Conservation (phyloP, 2,113 vertebrate species). For the Gasterosteus aculeatus region DNA sequence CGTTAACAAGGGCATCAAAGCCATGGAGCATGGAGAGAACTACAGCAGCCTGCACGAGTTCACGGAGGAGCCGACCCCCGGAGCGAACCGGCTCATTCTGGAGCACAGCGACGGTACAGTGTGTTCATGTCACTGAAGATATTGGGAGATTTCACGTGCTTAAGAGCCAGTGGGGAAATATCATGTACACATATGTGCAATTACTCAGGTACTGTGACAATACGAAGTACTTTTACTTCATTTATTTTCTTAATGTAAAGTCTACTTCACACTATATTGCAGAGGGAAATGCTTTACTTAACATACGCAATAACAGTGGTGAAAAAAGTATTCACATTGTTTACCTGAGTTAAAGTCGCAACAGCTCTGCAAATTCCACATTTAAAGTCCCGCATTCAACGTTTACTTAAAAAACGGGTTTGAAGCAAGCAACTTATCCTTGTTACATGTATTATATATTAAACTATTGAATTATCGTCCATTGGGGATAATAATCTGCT, state of each 20-base stretch:
- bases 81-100: slow-evolving; percentile 51
- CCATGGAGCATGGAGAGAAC: slow-evolving; percentile 61
- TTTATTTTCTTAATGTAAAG: background rate
- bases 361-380: background rate
- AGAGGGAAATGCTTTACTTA: background rate
- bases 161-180: background rate
- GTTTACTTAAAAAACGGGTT: background rate
- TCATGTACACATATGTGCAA: background rate
- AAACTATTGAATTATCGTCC: background rate
- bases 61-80: slow-evolving; percentile 22
- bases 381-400: background rate
- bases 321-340: background rate
- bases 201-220: background rate
- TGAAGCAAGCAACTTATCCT: background rate
- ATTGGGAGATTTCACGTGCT: background rate
- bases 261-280: background rate
- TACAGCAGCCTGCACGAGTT: slow-evolving; percentile 68
- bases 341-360: background rate
- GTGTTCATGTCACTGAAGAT: background rate
- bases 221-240: background rate
- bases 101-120: slow-evolving; percentile 28
- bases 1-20: slow-evolving; percentile 54
- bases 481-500: background rate
- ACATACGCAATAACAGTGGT: background rate
- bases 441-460: background rate